Conservation (phyloP, 2,888 invertebrate species). For the Cantharis lateralis region DNA sequence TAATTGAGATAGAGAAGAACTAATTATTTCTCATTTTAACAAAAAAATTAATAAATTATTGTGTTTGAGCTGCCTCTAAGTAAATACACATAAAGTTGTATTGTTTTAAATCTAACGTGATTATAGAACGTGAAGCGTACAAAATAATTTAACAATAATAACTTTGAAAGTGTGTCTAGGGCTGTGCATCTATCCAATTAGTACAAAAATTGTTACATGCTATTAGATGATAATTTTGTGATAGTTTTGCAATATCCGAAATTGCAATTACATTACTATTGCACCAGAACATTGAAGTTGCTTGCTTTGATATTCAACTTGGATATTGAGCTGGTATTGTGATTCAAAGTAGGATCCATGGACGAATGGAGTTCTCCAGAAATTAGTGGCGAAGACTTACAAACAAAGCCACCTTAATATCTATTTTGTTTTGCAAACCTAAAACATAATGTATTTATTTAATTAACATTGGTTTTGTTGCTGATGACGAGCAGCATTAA, state of each 20-base stretch:
- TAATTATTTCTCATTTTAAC: neutral
- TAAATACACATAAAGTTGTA: neutral
- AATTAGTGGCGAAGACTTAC: too few species aligned
- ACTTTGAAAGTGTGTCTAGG: constrained; percentile 18
- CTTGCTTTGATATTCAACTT: too few species aligned
- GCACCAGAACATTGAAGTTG: neutral
- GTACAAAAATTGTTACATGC: neutral
- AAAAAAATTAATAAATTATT: neutral
- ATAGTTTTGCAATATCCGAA: neutral
- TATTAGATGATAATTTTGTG: constrained; percentile 1
- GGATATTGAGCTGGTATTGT: neutral
- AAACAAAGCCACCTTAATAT: too few species aligned
- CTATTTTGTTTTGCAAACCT: too few species aligned
- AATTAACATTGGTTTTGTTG: too few species aligned
- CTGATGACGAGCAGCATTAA: too few species aligned
- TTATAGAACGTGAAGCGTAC: constrained; percentile 1
- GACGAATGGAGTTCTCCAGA: too few species aligned
- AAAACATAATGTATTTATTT: too few species aligned
- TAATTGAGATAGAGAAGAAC: neutral
- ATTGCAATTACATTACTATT: neutral
- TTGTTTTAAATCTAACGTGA: neutral
- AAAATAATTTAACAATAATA: constrained; percentile 3
- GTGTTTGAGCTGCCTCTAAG: neutral
- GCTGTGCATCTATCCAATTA: constrained; percentile 7
- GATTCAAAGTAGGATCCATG: too few species aligned